Evolutionary conservation across 2,113 vertebrate genomes (phyloP), one percentile per base, ranked within the genome.

Genomic region (Lampris incognitus): DNA sequence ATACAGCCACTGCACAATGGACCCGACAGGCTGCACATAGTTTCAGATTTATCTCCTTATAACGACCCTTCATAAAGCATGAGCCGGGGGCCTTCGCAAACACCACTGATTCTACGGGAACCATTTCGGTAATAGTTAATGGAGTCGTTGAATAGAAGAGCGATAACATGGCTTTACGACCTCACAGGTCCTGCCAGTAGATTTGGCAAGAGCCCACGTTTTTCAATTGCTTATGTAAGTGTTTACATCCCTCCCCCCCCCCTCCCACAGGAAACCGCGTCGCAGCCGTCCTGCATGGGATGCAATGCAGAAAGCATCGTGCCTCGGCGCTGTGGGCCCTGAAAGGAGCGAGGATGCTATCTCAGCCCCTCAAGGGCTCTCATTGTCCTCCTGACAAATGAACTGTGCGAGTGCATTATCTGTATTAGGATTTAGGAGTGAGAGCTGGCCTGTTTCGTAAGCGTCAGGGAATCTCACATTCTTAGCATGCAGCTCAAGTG

Each of bases 361-460:
- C 66, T 61, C 79, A 79, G 84, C 75, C 88, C 88, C 85, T 86
- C 37, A 0, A 87, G 87, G 84, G 70, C 78, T 84, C 75, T 78
- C 61, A 79, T 82, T 83, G 82, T 89, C 75, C 62, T 44, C 44
- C 78, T 61, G 75, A 87, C 69, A 79, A 87, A 86, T 72, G 78
- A 66, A 68, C 66, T 65, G 61, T 72, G 67, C 56, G 10, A 81
- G 78, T 86, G 81, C 81, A 87, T 91, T 85, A 77, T 85, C 69
- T 65, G 42, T 59, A 72, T 73, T 72, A 57, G 70, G 64, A 88
- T 89, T 83, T 71, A 78, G 68, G 63, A 81, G 62, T 66, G 24
- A 75, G 76, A 77, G 51, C 13, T 9, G 11, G 69, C 61, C 57
- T 84, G 67, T 72, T 72, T 66, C 49, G n/a, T 8, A 58, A 79